These are phyloP conservation scores for Noctua comes DNA, from an alignment of 2,888 invertebrate species.

Conservation along the genomic window DNA sequence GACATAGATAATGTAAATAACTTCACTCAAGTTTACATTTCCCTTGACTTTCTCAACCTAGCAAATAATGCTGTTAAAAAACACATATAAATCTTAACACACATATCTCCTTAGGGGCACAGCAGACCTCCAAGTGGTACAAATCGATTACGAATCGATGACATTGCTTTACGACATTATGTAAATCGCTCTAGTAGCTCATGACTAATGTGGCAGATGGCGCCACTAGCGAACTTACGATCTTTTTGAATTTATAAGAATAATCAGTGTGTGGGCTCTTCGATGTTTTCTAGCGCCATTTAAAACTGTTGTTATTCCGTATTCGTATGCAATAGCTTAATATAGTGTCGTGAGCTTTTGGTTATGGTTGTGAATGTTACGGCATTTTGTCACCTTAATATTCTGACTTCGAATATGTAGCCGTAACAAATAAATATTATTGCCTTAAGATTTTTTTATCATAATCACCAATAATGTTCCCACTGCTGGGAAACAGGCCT, in stretches of 20 bases:
- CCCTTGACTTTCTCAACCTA: background rate
- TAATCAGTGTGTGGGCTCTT: slow-evolving; percentile 58
- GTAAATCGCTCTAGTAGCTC: slow-evolving; percentile 58
- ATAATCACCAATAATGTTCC: background rate
- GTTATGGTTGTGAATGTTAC: background rate
- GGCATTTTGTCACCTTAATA: background rate
- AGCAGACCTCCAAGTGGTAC: slow-evolving; percentile 29
- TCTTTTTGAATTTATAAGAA: slow-evolving; percentile 45
- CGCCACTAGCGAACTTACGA: slow-evolving; percentile 46
- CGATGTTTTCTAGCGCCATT: slow-evolving; percentile 37
- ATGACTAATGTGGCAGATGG: slow-evolving; percentile 58
- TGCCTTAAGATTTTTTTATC: background rate
- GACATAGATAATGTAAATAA: background rate
- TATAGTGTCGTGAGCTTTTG: background rate
- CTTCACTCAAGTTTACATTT: background rate
- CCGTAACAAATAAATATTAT: background rate
- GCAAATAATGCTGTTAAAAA: slow-evolving; percentile 1
- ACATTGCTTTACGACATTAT: slow-evolving; percentile 56
- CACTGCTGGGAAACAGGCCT: background rate
- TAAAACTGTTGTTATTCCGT: slow-evolving; percentile 3
- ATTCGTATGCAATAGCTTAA: slow-evolving; percentile 4
- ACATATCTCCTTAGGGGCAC: slow-evolving; percentile 16
- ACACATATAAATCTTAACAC: background rate
- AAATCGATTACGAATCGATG: slow-evolving; percentile 52
- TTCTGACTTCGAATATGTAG: background rate